Evolutionary conservation across 2,113 vertebrate genomes (phyloP).

Genomic region (Natator depressus): DNA sequence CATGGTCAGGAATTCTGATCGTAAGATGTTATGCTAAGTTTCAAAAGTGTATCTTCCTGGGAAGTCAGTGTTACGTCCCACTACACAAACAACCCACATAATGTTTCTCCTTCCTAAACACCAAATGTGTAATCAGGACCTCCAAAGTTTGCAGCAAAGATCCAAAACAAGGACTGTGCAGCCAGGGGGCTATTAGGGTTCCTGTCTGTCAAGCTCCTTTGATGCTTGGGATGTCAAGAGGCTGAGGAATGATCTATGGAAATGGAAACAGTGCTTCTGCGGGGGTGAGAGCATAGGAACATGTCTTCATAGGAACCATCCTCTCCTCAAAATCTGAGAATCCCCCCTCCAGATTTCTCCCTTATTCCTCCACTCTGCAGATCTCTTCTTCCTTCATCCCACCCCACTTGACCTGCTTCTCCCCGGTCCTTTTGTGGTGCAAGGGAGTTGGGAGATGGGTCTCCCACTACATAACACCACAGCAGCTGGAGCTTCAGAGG

Average conservation of each 20-base stretch:
- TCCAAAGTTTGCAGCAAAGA: not conserved
- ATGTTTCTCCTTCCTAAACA: not conserved
- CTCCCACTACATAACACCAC: not conserved
- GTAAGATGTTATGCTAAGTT: not conserved
- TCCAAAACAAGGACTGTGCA: not conserved
- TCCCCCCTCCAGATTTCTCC: not conserved
- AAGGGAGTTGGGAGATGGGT: not conserved
- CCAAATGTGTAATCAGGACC: not conserved
- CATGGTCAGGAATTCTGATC: not conserved
- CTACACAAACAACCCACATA: not conserved
- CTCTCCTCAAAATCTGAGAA: not conserved
- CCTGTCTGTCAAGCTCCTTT: not conserved
- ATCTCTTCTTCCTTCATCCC: not conserved
- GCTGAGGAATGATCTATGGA: not conserved
- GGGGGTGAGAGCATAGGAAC: fast-evolving
- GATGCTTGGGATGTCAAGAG: not conserved
- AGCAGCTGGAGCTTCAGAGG: not conserved
- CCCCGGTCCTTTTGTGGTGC: not conserved
- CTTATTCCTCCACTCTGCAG: not conserved
- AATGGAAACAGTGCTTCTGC: not conserved
- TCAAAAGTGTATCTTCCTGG: not conserved
- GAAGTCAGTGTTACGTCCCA: not conserved
- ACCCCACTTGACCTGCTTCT: not conserved
- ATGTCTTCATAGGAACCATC: not conserved
- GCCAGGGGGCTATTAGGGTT: not conserved